phyloP scores from a whole-genome alignment of 2,888 invertebrate genomes.

The Chloroclystis v-ata region DNA sequence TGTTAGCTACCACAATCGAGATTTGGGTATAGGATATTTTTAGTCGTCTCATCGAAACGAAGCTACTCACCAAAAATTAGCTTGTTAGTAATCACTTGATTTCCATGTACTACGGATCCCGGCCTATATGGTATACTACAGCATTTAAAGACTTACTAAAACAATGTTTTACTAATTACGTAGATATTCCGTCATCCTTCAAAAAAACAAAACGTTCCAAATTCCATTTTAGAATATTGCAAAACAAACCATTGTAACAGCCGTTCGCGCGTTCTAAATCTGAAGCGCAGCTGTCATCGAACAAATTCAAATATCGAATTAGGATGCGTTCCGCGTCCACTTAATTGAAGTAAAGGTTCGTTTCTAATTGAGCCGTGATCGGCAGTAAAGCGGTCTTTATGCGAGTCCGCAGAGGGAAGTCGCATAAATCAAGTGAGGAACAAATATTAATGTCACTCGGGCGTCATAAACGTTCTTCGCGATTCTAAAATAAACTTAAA shows the following conservation, averaged over 20 bases:
- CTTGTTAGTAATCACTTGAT: too few species aligned
- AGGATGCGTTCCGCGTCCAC: conserved; percentile 13
- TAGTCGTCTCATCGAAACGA: too few species aligned
- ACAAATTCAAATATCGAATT: conserved; percentile 20
- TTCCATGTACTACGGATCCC: too few species aligned
- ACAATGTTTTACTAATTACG: too few species aligned
- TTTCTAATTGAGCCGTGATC: conserved; percentile 22
- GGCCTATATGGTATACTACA: too few species aligned
- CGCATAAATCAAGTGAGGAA: conserved; percentile 62
- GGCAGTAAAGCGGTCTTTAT: conserved; percentile 55
- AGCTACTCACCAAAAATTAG: too few species aligned
- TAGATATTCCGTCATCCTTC: background rate
- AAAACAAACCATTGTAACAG: background rate
- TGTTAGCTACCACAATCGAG: too few species aligned
- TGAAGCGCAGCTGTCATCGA: conserved; percentile 22
- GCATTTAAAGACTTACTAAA: too few species aligned
- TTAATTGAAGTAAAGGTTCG: conserved; percentile 9
- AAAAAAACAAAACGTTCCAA: background rate
- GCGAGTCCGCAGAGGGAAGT: conserved; percentile 25
- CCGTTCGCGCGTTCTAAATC: conserved; percentile 8
- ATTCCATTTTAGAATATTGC: background rate
- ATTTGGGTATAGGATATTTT: too few species aligned
- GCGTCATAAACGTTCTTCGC: conserved; percentile 54
- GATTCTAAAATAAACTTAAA: conserved; percentile 4
- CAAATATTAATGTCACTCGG: conserved; percentile 62